Percentiles rank a stretch among this genome's conserved stretches.
Evolutionary conservation across 2,113 vertebrate species (phyloP).

Genomic region (Pseudopodoces humilis): DNA sequence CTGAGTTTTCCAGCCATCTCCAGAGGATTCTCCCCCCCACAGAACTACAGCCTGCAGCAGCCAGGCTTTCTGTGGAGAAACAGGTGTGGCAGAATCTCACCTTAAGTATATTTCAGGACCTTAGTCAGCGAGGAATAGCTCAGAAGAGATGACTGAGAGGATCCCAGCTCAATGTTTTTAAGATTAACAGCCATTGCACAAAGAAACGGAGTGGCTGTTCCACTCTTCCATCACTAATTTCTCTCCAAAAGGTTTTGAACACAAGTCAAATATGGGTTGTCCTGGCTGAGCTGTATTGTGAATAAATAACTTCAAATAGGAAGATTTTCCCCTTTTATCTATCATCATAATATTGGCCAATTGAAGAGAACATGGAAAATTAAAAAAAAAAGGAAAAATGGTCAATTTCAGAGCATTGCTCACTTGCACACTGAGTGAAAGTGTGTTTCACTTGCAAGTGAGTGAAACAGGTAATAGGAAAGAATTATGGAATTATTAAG

Average conservation of each 20-base stretch:
- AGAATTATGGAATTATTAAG: not conserved
- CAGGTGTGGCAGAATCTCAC: not conserved
- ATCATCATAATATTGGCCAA: not conserved
- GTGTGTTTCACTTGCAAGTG: not conserved
- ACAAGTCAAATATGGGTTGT: not conserved
- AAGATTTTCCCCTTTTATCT: not conserved
- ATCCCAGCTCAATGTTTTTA: not conserved
- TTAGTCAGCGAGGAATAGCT: not conserved
- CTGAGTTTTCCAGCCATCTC: not conserved
- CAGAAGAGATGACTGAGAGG: not conserved
- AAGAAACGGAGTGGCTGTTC: not conserved
- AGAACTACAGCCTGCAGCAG: not conserved
- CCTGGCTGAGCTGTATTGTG: not conserved
- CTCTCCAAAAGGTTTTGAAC: not conserved
- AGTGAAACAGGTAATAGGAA: not conserved
- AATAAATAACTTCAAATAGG: not conserved
- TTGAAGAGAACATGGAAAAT: not conserved
- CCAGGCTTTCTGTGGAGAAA: not conserved
- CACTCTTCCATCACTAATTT: not conserved
- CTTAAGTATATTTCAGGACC: not conserved
- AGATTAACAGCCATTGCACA: not conserved
- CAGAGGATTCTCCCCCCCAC: not conserved
- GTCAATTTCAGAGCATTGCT: not conserved
- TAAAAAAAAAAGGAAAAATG: not conserved
- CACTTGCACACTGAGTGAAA: no score